Percentiles rank a stretch among this genome's conserved stretches.
phyloP scores from a whole-genome alignment of 2,113 vertebrate species.

The Brienomyrus brachyistius region DNA sequence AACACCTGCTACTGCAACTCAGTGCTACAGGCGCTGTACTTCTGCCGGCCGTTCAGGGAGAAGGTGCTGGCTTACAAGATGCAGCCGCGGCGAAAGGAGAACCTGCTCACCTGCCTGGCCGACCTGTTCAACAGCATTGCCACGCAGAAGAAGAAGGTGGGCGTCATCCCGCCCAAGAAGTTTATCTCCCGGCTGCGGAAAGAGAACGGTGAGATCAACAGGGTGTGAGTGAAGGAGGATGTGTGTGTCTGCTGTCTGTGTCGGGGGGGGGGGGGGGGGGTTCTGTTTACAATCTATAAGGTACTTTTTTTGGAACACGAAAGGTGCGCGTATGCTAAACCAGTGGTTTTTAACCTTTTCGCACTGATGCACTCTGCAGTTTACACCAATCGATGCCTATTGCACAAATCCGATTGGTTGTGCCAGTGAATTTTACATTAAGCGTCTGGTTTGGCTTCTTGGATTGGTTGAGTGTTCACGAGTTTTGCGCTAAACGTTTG shows the following conservation, averaged over 20 bases:
- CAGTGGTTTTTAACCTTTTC: no score
- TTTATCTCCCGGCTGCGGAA: constrained; percentile 85
- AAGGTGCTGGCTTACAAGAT: constrained; percentile 88
- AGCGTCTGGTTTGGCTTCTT: no score
- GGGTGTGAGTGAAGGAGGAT: neutral
- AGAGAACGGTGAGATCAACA: constrained; percentile 70
- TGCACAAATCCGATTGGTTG: no score
- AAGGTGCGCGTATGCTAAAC: neutral
- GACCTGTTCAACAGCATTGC: constrained; percentile 91
- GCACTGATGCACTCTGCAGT: no score
- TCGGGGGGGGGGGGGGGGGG: neutral
- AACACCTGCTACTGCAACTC: constrained; percentile 97
- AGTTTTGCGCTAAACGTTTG: neutral
- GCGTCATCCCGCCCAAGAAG: constrained; percentile 88
- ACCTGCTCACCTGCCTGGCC: constrained; percentile 79
- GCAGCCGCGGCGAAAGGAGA: constrained; percentile 82
- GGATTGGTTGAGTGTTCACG: no score
- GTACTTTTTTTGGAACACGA: neutral
- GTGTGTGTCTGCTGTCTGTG: neutral
- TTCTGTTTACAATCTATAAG: neutral
- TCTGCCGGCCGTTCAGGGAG: constrained; percentile 86
- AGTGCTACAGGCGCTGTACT: constrained; percentile 87
- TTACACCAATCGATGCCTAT: no score
- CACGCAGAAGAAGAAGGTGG: constrained; percentile 89
- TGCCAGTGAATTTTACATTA: no score